A percentile compares a stretch with the other conserved stretches of the same genome.
Evolutionary conservation across 2,113 vertebrate genomes (phyloP).

Genomic region (Callospermophilus lateralis): DNA sequence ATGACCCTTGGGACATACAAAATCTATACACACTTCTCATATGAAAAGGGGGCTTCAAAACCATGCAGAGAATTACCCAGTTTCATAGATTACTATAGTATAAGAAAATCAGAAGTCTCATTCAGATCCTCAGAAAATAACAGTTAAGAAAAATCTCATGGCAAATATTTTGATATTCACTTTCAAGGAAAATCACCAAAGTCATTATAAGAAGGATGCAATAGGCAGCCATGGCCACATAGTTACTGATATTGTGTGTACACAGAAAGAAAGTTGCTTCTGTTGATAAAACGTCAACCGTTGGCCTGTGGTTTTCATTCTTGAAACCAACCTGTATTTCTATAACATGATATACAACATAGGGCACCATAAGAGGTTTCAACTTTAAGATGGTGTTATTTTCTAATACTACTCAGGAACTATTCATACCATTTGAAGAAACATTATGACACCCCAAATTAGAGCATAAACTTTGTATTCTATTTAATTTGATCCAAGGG

Average conservation of each 20-base stretch:
- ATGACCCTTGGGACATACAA: background rate
- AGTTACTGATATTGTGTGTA: background rate
- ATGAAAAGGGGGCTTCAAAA: background rate
- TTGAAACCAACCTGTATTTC: background rate
- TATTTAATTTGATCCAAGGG: conserved; percentile 14
- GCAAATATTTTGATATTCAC: conserved; percentile 16
- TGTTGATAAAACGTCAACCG: conserved; percentile 4
- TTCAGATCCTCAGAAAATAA: background rate
- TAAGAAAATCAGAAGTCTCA: background rate
- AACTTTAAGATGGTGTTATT: background rate
- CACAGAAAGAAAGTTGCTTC: background rate
- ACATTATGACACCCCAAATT: conserved; percentile 37
- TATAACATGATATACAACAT: background rate
- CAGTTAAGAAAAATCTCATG: background rate
- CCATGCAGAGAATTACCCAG: background rate
- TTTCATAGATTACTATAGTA: background rate
- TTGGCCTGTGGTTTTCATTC: conserved; percentile 7
- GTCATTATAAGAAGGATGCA: conserved; percentile 8
- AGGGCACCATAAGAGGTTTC: conserved; percentile 26
- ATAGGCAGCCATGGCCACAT: background rate
- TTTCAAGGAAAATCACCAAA: conserved; percentile 48
- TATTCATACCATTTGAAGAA: conserved; percentile 38
- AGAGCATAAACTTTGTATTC: conserved; percentile 45
- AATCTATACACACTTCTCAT: background rate
- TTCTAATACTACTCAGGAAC: conserved; percentile 37